phyloP scores from a whole-genome alignment of 2,888 invertebrate genomes.

The Baronia brevicornis region DNA sequence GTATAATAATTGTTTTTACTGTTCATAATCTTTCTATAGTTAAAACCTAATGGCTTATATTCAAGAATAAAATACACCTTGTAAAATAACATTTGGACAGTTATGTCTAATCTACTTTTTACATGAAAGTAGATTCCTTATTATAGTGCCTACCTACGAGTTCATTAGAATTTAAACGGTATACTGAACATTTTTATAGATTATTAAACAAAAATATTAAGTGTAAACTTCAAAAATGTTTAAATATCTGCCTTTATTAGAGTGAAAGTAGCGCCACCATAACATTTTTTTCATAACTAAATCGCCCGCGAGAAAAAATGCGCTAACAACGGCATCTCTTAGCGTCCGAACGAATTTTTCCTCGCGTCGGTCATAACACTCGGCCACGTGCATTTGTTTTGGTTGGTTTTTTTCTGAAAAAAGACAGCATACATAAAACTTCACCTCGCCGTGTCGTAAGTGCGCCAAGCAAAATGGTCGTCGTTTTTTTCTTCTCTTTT shows the following conservation, averaged over 20 bases:
- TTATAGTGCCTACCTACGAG: no score
- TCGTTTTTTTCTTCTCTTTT: slow-evolving; percentile 76
- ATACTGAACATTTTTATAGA: no score
- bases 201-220: no score
- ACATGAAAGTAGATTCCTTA: no score
- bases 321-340: slow-evolving; percentile 70
- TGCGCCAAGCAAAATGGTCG: slow-evolving; percentile 74
- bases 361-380: slow-evolving; percentile 70
- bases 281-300: slow-evolving; percentile 62
- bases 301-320: slow-evolving; percentile 48
- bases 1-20: no score
- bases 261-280: slow-evolving; percentile 52
- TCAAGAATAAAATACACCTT: no score
- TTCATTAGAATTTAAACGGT: no score
- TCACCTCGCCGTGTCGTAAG: slow-evolving; percentile 62
- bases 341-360: slow-evolving; percentile 61
- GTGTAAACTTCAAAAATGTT: no score
- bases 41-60: no score
- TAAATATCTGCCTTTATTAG: slow-evolving; percentile 2
- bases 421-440: slow-evolving; percentile 68
- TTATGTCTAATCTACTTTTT: no score
- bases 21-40: no score
- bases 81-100: no score
- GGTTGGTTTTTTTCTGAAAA: slow-evolving; percentile 72
- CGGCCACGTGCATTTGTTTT: slow-evolving; percentile 75